A percentile compares a stretch with the other conserved stretches of the same genome.
phyloP scores from a whole-genome alignment of 2,797 vertebrate species.

The Chelon labrosus region DNA sequence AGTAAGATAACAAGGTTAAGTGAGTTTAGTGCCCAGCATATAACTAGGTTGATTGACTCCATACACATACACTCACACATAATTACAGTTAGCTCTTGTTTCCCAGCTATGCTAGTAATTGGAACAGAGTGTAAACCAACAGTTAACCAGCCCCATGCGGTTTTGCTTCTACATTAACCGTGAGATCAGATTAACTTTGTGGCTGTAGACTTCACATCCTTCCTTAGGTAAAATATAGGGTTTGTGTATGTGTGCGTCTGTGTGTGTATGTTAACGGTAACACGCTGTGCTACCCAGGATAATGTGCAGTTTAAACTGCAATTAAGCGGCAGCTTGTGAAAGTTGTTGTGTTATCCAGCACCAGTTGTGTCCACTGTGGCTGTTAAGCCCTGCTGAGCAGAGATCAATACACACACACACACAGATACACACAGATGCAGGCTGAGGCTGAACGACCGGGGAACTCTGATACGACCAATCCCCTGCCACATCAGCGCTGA shows the following conservation, averaged over 20 bases:
- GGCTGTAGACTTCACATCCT: slow-evolving; percentile 67
- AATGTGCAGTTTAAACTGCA: slow-evolving; percentile 84
- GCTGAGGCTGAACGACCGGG: slow-evolving; percentile 49
- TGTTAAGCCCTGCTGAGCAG: slow-evolving; percentile 76
- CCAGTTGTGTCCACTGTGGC: slow-evolving; percentile 74
- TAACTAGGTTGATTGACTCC: slow-evolving; percentile 77
- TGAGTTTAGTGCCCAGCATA: slow-evolving; percentile 74
- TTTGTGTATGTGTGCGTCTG: slow-evolving; percentile 27
- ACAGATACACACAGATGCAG: slow-evolving; percentile 54
- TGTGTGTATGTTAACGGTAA: slow-evolving; percentile 55
- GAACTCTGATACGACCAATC: slow-evolving; percentile 78
- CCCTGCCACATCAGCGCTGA: slow-evolving; percentile 80
- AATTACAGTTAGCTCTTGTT: slow-evolving; percentile 70
- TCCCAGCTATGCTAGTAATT: slow-evolving; percentile 80
- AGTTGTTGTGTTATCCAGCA: slow-evolving; percentile 79
- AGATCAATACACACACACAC: slow-evolving; percentile 56
- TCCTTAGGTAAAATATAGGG: slow-evolving; percentile 66
- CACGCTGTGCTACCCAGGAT: slow-evolving; percentile 68
- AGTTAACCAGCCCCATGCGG: slow-evolving; percentile 81
- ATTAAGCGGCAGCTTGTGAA: slow-evolving; percentile 85
- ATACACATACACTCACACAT: slow-evolving; percentile 67
- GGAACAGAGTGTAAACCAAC: slow-evolving; percentile 80
- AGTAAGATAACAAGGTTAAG: slow-evolving; percentile 76
- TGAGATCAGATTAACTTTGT: slow-evolving; percentile 85
- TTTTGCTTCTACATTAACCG: slow-evolving; percentile 83